Percentiles rank a stretch among this genome's conserved stretches.
Evolutionary conservation across 2,888 invertebrate genomes (phyloP).

Genomic region (Junonia oenone): DNA sequence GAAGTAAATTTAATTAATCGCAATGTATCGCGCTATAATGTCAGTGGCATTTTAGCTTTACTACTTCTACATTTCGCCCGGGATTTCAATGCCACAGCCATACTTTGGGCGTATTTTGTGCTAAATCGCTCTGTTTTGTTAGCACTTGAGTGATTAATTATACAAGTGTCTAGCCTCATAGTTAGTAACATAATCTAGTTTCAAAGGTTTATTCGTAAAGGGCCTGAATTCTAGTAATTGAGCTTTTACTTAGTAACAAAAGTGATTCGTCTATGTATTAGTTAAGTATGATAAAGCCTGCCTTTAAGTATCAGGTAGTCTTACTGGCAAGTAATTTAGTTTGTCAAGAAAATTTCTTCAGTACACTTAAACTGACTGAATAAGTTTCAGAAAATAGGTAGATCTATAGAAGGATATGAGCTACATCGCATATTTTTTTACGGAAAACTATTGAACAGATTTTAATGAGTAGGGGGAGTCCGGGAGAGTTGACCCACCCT

Average conservation of each 20-base stretch:
- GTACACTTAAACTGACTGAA: too few species aligned
- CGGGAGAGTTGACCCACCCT: too few species aligned
- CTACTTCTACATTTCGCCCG: background rate
- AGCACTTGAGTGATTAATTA: conserved; percentile 6
- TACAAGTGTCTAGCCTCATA: background rate
- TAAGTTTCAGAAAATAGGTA: too few species aligned
- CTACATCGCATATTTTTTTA: too few species aligned
- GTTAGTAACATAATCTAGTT: background rate
- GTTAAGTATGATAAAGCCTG: too few species aligned
- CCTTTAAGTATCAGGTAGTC: too few species aligned
- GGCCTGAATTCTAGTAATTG: background rate
- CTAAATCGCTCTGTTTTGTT: conserved; percentile 3
- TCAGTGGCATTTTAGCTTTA: background rate
- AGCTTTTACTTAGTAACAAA: background rate
- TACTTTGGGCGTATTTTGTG: conserved; percentile 6
- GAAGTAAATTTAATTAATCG: background rate
- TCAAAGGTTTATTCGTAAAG: background rate
- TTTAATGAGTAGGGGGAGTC: too few species aligned
- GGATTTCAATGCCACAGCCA: conserved; percentile 2
- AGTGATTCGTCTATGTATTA: too few species aligned
- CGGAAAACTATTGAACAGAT: too few species aligned
- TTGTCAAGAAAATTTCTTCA: too few species aligned
- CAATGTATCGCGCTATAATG: background rate
- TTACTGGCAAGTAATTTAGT: too few species aligned
- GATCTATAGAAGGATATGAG: too few species aligned